phyloP scores from a whole-genome alignment of 2,888 invertebrate genomes.

The Cataglyphis livida region DNA sequence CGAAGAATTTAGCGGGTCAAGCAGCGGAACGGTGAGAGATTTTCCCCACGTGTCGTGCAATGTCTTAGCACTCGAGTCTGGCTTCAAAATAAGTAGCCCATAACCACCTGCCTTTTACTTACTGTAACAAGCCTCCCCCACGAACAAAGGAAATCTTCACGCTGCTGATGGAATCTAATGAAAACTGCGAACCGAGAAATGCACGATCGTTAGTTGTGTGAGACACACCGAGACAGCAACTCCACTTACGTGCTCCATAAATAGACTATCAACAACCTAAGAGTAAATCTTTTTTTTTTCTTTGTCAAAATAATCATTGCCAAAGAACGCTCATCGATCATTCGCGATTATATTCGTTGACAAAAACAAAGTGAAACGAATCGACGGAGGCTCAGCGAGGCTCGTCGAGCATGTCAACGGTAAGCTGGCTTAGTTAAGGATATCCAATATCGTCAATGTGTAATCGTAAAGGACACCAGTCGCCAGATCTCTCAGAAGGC shows the following conservation, averaged over 20 bases:
- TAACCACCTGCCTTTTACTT: constrained; percentile 77
- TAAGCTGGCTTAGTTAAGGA: constrained; percentile 42
- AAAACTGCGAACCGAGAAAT: constrained; percentile 76
- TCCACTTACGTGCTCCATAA: constrained; percentile 30
- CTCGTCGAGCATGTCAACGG: constrained; percentile 50
- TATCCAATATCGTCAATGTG: constrained; percentile 38
- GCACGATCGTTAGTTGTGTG: constrained; percentile 69
- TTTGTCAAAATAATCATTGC: constrained; percentile 1
- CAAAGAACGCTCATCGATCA: neutral
- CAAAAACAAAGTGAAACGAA: constrained; percentile 29
- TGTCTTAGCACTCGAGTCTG: constrained; percentile 60
- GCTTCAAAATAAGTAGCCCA: constrained; percentile 82
- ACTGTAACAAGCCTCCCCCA: constrained; percentile 79
- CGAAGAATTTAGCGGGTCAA: constrained; percentile 50
- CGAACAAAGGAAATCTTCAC: constrained; percentile 80
- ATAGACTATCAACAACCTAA: neutral
- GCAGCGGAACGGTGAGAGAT: constrained; percentile 54
- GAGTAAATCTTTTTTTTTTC: neutral
- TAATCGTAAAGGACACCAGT: constrained; percentile 60
- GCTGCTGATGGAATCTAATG: constrained; percentile 78
- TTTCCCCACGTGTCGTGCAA: constrained; percentile 44
- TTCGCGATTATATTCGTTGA: neutral
- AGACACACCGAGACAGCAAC: constrained; percentile 73
- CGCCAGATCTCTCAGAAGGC: constrained; percentile 64
- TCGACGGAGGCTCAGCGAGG: neutral